Percentiles rank a stretch among this genome's conserved stretches.
Conservation (phyloP, 1,140 invertebrate genomes). For the Diorhabda elongata region DNA sequence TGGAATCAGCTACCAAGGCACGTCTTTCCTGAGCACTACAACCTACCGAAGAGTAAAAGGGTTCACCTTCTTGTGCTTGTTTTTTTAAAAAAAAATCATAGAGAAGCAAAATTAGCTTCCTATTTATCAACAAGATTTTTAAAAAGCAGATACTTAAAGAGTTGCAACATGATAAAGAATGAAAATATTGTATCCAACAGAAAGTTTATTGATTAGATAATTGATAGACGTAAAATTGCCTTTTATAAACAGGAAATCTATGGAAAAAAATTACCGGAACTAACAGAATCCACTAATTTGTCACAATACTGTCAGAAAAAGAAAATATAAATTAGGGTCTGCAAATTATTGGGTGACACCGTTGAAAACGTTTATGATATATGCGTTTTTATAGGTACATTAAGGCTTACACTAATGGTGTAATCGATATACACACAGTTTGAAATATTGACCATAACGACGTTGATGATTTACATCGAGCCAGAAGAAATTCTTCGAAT, state of each 20-base stretch:
- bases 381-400: slow-evolving; percentile 2
- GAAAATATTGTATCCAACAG: too few relatives aligned
- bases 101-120: too few relatives aligned
- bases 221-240: too few relatives aligned
- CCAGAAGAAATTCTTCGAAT: not conserved
- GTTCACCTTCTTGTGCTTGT: too few relatives aligned
- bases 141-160: too few relatives aligned
- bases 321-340: slow-evolving; percentile 1
- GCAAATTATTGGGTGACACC: slow-evolving; percentile 1
- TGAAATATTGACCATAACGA: slow-evolving; percentile 2
- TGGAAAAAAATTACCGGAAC: not conserved
- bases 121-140: too few relatives aligned
- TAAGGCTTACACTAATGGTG: not conserved
- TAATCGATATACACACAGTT: not conserved
- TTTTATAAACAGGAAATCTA: not conserved
- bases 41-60: too few relatives aligned
- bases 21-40: too few relatives aligned
- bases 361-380: slow-evolving; percentile 2
- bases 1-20: too few relatives aligned
- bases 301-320: slow-evolving; percentile 1
- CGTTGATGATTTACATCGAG: not conserved
- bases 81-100: too few relatives aligned
- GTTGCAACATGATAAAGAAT: too few relatives aligned
- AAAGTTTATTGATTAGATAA: too few relatives aligned
- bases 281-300: not conserved